Evolutionary conservation across 2,113 vertebrate genomes (phyloP).

Genomic region (Actenoides hombroni): DNA sequence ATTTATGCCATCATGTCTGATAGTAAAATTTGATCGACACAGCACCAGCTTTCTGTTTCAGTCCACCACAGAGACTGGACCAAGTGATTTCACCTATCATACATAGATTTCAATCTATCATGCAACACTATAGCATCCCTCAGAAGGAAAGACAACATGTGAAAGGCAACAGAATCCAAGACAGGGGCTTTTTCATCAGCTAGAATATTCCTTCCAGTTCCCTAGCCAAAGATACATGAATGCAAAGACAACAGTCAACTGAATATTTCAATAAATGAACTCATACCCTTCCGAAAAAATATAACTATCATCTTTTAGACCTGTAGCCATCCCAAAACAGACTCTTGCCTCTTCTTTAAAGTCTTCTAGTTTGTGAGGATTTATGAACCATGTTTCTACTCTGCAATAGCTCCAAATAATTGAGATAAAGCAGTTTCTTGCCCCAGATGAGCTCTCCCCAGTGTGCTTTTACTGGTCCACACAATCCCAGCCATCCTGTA

Average conservation of each 20-base stretch:
- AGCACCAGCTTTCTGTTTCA: not conserved
- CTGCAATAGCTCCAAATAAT: not conserved
- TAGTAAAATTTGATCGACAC: not conserved
- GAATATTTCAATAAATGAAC: not conserved
- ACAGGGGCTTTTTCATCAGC: fast-evolving
- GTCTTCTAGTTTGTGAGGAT: not conserved
- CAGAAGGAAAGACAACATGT: not conserved
- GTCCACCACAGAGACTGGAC: not conserved
- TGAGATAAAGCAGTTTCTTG: not conserved
- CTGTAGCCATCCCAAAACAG: not conserved
- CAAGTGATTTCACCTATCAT: not conserved
- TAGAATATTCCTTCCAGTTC: not conserved
- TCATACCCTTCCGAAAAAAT: not conserved
- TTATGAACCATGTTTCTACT: not conserved
- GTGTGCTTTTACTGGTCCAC: not conserved
- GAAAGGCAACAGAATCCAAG: not conserved
- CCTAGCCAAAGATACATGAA: not conserved
- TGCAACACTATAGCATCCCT: not conserved
- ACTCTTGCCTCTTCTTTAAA: not conserved
- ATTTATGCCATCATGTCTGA: not conserved
- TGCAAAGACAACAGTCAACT: not conserved
- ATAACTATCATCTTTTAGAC: not conserved
- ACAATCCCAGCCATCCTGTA: not conserved
- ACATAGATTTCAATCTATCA: too few species aligned
- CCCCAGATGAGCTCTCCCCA: not conserved